Evolutionary conservation across 30 jellyfish, hydroid and myxozoan genomes (phyloP).

Genomic region (Sanderia malayensis): DNA sequence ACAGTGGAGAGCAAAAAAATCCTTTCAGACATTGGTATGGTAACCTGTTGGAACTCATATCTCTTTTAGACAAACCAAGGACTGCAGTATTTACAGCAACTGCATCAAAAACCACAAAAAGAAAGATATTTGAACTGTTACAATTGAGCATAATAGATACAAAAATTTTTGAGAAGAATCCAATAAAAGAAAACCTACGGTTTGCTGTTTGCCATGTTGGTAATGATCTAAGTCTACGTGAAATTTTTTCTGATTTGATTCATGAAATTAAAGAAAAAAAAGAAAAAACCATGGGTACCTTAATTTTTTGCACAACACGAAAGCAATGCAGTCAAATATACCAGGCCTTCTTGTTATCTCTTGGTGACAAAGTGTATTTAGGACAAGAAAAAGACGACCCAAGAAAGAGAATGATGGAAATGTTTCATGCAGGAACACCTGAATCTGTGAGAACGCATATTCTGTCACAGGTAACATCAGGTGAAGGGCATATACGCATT

Average conservation of each 20-base stretch:
- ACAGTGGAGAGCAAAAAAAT: neutral
- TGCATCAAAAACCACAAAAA: too few relatives aligned
- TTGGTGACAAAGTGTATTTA: constrained; percentile 4
- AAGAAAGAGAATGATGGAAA: constrained; percentile 10
- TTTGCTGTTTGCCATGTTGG: too few relatives aligned
- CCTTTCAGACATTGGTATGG: too few relatives aligned
- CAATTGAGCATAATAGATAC: too few relatives aligned
- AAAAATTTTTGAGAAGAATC: too few relatives aligned
- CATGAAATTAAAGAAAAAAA: neutral
- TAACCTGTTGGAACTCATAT: too few relatives aligned
- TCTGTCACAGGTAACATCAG: neutral
- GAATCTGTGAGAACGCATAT: constrained; percentile 3
- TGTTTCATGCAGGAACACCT: too few relatives aligned
- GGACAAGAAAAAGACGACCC: neutral
- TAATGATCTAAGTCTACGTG: too few relatives aligned
- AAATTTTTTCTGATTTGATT: neutral
- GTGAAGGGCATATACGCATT: constrained; percentile 5
- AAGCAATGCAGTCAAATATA: too few relatives aligned
- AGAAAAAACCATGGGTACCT: neutral
- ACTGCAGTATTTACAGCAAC: constrained; percentile 39
- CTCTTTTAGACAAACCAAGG: neutral
- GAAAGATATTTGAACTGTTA: too few relatives aligned
- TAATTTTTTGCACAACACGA: neutral
- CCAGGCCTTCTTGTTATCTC: neutral
- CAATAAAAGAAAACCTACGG: too few relatives aligned